Base-by-base conservation (phyloP, 1,140 invertebrate genomes). In the Tetranychus urticae region DNA sequence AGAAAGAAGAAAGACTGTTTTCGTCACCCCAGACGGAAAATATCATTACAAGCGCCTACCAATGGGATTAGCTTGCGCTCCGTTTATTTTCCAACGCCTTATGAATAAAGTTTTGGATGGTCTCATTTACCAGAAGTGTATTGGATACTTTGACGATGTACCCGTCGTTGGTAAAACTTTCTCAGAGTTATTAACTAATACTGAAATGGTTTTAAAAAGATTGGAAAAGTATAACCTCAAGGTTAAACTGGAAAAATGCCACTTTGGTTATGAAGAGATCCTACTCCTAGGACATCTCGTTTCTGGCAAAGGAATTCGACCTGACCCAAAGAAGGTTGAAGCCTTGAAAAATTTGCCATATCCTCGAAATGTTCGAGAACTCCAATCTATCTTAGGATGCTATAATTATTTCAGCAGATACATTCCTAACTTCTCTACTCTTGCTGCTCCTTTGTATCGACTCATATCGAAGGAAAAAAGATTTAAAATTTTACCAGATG, bases 131-230 rank as follows among this genome's bases (percentile, higher is more conserved):
- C 3, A 14, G 12, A 14, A 10, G 7, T 14, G 12, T 14, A 10
- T 59, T 42, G 57, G 36, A 14, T 77, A 77, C 59, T 42, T 78
- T 0, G 76, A 78, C 65, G 77, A 79, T 60, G 68, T 77, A 2
- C 63, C 77, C 1, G 64, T 77, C 14, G 68, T 69, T 37, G 67
- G 65, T 3, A 60, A 42, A 46, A 62, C 4, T 7, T 61, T 62
- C 4, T 6, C 7, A 39, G 56, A 61, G 6, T 58, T 62, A 31
- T 14, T 57, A 3, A 33, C 7, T 6, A 5, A 46, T 39, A 7
- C 65, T 7, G 33, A 63, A 31, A 48, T 42, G n/a, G 64, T 66
- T 31, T 61, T 65, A 1, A 13, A 52, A 12, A 42, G 35, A 12
- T 36, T 63, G 2, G 60, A 63, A n/a, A 57, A 63, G 52, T 56